These are phyloP conservation scores for Actinia tenebrosa DNA, from an alignment of 64 coral and sea anemone genomes.

Conservation along the genomic window DNA sequence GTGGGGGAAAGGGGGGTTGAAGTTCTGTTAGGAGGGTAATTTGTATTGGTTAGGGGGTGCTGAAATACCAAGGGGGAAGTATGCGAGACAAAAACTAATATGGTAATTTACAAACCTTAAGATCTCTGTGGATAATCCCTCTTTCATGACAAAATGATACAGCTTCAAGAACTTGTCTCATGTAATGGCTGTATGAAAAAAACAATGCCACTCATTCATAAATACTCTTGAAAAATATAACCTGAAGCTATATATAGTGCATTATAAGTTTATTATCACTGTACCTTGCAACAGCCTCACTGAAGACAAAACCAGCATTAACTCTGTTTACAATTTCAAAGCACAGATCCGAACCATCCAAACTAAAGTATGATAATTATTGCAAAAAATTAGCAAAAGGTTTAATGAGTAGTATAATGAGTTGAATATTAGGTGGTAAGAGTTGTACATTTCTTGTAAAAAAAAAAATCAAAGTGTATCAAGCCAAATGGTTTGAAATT, in stretches of 20 bases:
- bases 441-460: no score
- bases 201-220: neutral
- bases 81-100: no score
- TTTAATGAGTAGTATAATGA: no score
- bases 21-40: no score
- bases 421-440: no score
- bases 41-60: no score
- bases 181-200: conserved; percentile 77
- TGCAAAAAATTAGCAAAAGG: neutral
- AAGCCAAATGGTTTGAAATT: no score
- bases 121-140: conserved; percentile 88
- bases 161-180: conserved; percentile 96
- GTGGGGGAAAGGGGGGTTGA: no score
- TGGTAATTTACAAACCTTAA: conserved; percentile 60
- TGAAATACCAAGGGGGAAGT: no score
- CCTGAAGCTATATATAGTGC: no score
- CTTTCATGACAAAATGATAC: conserved; percentile 79
- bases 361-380: conserved; percentile 28
- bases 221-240: neutral
- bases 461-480: no score
- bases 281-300: conserved; percentile 98
- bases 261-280: neutral
- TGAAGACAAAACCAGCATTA: conserved; percentile 97
- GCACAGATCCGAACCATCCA: conserved; percentile 98
- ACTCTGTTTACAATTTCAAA: conserved; percentile 99